Evolutionary conservation across 1,140 invertebrate species (phyloP).

Genomic region (Cydia fagiglandana): DNA sequence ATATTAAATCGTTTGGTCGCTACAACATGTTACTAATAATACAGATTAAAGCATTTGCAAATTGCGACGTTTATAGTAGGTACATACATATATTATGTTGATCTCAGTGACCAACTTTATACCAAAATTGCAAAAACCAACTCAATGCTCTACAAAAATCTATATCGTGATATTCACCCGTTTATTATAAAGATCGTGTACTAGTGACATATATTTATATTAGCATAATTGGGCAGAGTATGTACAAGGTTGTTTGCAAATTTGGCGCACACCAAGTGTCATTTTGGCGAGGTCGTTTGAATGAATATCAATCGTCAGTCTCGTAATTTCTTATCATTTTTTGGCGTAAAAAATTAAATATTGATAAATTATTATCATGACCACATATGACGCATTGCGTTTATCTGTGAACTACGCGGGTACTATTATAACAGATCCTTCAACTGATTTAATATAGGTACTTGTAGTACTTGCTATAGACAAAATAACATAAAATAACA

Average conservation of each 20-base stretch:
- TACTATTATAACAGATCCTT: too few species aligned
- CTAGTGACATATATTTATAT: conserved; percentile 11
- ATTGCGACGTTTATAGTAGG: too few species aligned
- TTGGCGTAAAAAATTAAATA: not conserved
- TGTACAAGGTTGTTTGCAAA: conserved; percentile 24
- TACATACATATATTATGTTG: too few species aligned
- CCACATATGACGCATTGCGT: too few species aligned
- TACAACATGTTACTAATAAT: too few species aligned
- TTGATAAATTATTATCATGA: not conserved
- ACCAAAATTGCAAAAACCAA: not conserved
- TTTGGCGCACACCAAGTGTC: conserved; percentile 17
- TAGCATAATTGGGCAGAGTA: conserved; percentile 15
- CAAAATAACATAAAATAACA: too few species aligned
- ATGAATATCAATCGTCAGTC: conserved; percentile 14
- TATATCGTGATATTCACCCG: not conserved
- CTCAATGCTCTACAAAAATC: not conserved
- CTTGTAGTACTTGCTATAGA: too few species aligned
- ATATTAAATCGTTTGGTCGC: too few species aligned
- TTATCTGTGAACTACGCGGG: too few species aligned
- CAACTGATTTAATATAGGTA: too few species aligned
- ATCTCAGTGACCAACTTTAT: not conserved
- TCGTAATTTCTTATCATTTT: not conserved
- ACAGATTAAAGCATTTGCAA: too few species aligned
- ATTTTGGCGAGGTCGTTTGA: conserved; percentile 20
- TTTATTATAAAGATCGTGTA: not conserved